These are phyloP conservation scores for Bimastos eiseni DNA, from an alignment of 2,888 invertebrate species.

Conservation along the genomic window DNA sequence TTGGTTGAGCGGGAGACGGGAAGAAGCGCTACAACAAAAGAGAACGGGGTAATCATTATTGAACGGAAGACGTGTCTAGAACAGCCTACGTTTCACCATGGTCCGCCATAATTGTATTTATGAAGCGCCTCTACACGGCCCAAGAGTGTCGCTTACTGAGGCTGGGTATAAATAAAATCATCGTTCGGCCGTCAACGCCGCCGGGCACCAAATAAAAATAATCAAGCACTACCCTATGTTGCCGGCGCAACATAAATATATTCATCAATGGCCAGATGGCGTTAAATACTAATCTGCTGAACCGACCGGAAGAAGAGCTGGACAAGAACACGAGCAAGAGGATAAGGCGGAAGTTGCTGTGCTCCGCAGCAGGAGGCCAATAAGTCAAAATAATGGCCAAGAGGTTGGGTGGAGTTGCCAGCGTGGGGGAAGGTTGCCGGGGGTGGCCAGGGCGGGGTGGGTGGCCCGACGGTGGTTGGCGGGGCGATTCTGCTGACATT, in stretches of 20 bases:
- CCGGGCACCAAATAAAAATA: slow-evolving; percentile 14
- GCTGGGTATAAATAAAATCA: slow-evolving; percentile 21
- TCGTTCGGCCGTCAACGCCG: not conserved
- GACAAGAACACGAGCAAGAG: slow-evolving; percentile 5
- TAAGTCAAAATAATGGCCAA: not conserved
- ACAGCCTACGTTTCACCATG: not conserved
- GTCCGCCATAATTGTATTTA: not conserved
- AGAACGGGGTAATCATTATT: slow-evolving; percentile 13
- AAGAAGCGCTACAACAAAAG: not conserved
- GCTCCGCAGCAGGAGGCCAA: not conserved
- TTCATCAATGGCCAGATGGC: slow-evolving; percentile 8
- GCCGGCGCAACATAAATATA: slow-evolving; percentile 18
- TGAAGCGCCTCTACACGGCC: not conserved
- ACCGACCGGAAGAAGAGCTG: not conserved
- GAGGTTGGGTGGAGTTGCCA: not conserved
- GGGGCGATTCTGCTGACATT: not conserved
- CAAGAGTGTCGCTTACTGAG: not conserved
- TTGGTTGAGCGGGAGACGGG: slow-evolving; percentile 13
- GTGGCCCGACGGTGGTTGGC: not conserved
- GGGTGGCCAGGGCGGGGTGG: not conserved
- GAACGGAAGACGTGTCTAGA: not conserved
- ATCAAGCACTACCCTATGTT: not conserved
- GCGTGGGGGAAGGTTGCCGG: not conserved
- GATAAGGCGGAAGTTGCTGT: not conserved
- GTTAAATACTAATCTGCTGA: slow-evolving; percentile 17